Evolutionary conservation across 2,797 vertebrate genomes (phyloP), one percentile per base, ranked within the genome.

Genomic region (Mormyrus proboscirostris): DNA sequence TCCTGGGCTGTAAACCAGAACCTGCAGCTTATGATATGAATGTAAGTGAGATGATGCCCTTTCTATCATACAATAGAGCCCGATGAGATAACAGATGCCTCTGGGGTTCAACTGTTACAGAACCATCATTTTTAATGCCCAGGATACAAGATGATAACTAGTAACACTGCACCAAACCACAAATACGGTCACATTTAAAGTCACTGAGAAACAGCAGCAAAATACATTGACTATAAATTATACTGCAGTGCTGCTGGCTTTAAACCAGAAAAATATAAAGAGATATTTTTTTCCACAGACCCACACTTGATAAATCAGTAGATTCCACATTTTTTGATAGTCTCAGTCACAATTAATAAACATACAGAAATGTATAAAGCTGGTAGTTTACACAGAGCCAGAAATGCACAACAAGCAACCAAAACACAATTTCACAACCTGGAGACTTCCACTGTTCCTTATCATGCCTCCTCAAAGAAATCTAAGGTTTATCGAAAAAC

Each of bases 11-110:
- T 47, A 82, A 82, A 47, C 41, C 76, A 44, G 38, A 47, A 82
- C 16, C 76, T 82, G 38, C 76, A 82, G 76, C 76, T 82, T 82
- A 82, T 82, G 76, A 44, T 47, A 82, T 82, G 41, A 82, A 47
- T 82, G 41, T 47, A 47, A 47, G 76, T 33, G 41, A 82, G 41
- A 82, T 47, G 41, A 44, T 16, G 41, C 41, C 19, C 41, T 44
- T 82, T 47, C 16, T 82, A 47, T 47, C 76, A 22, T 82, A 82
- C 76, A 82, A 82, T n/a, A 22, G 44, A 82, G 41, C 38, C 76
- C 6, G 7, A 19, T 82, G 41, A 82, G 38, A 82, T 44, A 82
- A 82, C 76, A 82, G 76, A 47, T 22, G 41, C 76, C 76, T 82
- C 19, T 47, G 41, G 76, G 76, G 76, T 19, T 3, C 19, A 82